Evolutionary conservation across 2,888 invertebrate species (phyloP), one percentile per base, ranked within the genome.

Genomic region (Zygogramma bicolorata): DNA sequence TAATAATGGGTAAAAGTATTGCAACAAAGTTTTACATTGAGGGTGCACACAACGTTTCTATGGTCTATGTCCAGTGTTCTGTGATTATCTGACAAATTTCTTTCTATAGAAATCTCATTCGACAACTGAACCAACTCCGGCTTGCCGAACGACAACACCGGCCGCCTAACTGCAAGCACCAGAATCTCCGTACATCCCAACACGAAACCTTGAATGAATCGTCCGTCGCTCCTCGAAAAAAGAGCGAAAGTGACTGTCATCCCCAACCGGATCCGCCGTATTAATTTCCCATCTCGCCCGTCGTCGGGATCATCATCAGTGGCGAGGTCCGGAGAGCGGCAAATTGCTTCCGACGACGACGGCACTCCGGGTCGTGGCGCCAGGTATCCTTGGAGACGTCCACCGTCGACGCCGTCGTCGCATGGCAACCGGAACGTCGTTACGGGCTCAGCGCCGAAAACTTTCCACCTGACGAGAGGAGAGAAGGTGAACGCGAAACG

Each of bases 291-390:
- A n/a, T 53, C 53, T 53, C 53, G 53, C 10, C 25, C 4, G n/a
- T 22, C 27, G 38, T 22, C 38, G 25, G 8, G 40, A 42, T 40
- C 40, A 42, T 61, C 38, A 34, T 42, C 62, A 20, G 22, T 40
- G 61, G 34, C 61, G 25, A 15, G 18, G 46, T 63, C 42, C 46
- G 29, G 27, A 31, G 49, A 42, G 42, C 61, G 60, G 60, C 68
- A 68, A 68, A 68, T 68, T 61, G 61, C 49, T 68, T 49, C 61
- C 49, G 68, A 82, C 90, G 90, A 90, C 87, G 87, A 86, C 87
- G 87, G 86, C 87, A 89, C 86, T 78, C 89, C 82, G 89, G 90
- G 84, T 88, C 89, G 87, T 90, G 90, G 80, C 91, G 89, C 83
- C 88, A 77, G 90, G 90, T 86, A 87, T 90, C 86, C 86, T 86